A percentile compares a stretch with the other conserved stretches of the same genome.
phyloP scores from a whole-genome alignment of 2,888 invertebrate species.

The Odontothrips loti region DNA sequence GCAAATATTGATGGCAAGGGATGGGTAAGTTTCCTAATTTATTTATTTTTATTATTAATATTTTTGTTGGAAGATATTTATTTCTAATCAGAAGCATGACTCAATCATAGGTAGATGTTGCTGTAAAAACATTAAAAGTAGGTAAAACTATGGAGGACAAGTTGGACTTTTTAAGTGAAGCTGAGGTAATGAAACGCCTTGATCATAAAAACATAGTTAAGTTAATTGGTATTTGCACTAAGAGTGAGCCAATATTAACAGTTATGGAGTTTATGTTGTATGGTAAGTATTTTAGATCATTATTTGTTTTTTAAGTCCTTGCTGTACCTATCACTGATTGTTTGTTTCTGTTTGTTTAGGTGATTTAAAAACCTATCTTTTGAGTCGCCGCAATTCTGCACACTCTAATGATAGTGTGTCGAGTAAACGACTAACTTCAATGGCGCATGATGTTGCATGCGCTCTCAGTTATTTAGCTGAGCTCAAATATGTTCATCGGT shows the following conservation, averaged over 20 bases:
- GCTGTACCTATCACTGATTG: background rate
- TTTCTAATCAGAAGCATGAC: background rate
- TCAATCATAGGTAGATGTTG: constrained; percentile 58
- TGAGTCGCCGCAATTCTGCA: constrained; percentile 73
- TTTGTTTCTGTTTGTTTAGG: constrained; percentile 46
- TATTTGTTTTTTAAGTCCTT: background rate
- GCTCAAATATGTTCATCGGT: constrained; percentile 78
- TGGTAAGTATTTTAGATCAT: constrained; percentile 48
- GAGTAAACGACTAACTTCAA: constrained; percentile 70
- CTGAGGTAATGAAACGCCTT: constrained; percentile 90
- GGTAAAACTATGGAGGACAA: constrained; percentile 81
- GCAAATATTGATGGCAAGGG: constrained; percentile 64
- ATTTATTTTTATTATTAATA: background rate
- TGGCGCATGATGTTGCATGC: constrained; percentile 83
- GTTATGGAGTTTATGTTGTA: constrained; percentile 94
- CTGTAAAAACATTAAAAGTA: constrained; percentile 82
- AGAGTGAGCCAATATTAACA: constrained; percentile 80
- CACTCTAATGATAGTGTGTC: constrained; percentile 70
- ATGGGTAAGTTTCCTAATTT: constrained; percentile 54
- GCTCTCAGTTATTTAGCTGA: constrained; percentile 81
- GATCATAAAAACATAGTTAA: constrained; percentile 84
- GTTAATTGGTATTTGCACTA: constrained; percentile 79
- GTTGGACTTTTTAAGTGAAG: constrained; percentile 85
- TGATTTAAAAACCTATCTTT: constrained; percentile 81
- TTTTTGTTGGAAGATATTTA: background rate